phyloP scores from a whole-genome alignment of 2,888 invertebrate genomes.

The Parochlus steinenii region DNA sequence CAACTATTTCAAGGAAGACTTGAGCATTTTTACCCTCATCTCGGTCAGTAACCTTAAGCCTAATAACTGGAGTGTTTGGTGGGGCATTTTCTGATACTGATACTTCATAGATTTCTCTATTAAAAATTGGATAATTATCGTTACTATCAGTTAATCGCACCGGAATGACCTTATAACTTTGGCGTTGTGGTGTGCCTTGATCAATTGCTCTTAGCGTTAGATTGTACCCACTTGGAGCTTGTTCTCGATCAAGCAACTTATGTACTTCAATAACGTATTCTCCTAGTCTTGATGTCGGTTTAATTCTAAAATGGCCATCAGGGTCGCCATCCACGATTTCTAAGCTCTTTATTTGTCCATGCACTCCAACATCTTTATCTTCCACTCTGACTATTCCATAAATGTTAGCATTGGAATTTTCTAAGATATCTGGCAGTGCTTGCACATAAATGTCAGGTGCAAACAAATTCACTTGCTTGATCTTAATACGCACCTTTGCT shows the following conservation, averaged over 20 bases:
- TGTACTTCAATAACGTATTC: conserved; percentile 69
- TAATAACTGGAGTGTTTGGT: conserved; percentile 70
- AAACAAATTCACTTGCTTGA: conserved; percentile 70
- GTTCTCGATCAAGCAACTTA: conserved; percentile 59
- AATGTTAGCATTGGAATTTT: conserved; percentile 65
- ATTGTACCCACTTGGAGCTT: conserved; percentile 67
- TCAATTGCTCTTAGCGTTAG: conserved; percentile 75
- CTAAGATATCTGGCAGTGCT: conserved; percentile 61
- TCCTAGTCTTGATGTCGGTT: conserved; percentile 40
- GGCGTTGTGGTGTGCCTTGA: conserved; percentile 59
- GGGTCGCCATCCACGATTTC: conserved; percentile 84
- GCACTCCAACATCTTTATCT: conserved; percentile 68
- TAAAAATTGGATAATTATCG: conserved; percentile 77
- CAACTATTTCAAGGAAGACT: conserved; percentile 75
- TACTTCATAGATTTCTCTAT: conserved; percentile 71
- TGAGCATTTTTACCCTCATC: conserved; percentile 71
- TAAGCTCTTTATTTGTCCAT: conserved; percentile 65
- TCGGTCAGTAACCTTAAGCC: conserved; percentile 71
- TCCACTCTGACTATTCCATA: conserved; percentile 77
- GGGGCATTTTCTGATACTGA: conserved; percentile 80
- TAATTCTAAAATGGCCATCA: conserved; percentile 71
- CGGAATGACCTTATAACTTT: conserved; percentile 63
- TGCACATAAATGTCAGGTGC: conserved; percentile 71
- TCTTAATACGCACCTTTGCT: conserved; percentile 57
- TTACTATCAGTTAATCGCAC: conserved; percentile 67